These are phyloP conservation scores for Meriones unguiculatus DNA, from an alignment of 2,113 vertebrate genomes.

Conservation along the genomic window DNA sequence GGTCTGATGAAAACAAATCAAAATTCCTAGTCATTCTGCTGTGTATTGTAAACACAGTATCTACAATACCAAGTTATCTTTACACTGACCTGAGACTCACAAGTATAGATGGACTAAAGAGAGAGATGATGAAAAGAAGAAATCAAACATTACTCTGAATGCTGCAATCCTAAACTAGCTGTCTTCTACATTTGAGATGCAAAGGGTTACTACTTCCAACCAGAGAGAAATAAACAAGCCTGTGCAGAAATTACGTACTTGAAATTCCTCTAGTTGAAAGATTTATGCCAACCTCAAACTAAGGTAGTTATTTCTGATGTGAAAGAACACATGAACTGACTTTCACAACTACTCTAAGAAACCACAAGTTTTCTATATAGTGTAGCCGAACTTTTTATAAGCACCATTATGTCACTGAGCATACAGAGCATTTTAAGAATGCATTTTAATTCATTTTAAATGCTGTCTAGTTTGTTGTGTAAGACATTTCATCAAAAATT, in stretches of 20 bases:
- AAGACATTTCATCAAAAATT: neutral
- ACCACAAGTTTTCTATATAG: neutral
- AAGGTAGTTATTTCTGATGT: neutral
- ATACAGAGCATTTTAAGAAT: neutral
- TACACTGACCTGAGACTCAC: constrained; percentile 57
- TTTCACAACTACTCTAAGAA: constrained; percentile 17
- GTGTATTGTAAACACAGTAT: constrained; percentile 80
- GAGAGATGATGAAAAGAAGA: neutral
- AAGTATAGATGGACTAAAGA: constrained; percentile 50
- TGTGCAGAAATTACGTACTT: neutral
- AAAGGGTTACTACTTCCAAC: neutral
- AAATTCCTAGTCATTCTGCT: constrained; percentile 83
- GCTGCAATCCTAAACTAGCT: neutral
- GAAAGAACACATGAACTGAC: neutral
- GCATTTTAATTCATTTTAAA: neutral
- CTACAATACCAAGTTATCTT: constrained; percentile 61
- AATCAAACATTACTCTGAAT: neutral
- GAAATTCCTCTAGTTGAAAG: constrained; percentile 24
- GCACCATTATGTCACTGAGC: neutral
- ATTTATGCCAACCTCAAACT: neutral
- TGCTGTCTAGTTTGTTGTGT: neutral
- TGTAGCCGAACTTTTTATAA: neutral
- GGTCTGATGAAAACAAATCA: constrained; percentile 84
- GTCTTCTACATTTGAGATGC: neutral
- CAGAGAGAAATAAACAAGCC: constrained; percentile 8